Conservation (phyloP, 2,888 invertebrate genomes). For the Mylabris sibirica region DNA sequence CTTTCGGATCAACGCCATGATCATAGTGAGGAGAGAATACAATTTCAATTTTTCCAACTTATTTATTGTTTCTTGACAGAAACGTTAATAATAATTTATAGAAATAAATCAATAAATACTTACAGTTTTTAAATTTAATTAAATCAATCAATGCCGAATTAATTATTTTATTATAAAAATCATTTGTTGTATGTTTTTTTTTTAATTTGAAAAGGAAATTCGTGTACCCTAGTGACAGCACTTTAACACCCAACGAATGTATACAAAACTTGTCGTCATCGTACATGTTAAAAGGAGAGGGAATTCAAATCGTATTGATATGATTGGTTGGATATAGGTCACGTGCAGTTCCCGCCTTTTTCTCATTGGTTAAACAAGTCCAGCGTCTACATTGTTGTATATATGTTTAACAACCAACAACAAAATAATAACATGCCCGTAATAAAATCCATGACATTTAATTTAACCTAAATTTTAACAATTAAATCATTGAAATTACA, state of each 20-base stretch:
- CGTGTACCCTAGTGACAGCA: conserved; percentile 56
- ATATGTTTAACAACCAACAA: conserved; percentile 24
- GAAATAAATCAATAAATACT: conserved; percentile 60
- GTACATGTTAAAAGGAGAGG: conserved; percentile 58
- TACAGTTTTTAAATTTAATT: conserved; percentile 73
- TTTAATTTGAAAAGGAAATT: conserved; percentile 48
- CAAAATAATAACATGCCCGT: conserved; percentile 33
- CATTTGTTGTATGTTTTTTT: too few species aligned
- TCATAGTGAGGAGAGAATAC: conserved; percentile 17
- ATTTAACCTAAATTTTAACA: conserved; percentile 49
- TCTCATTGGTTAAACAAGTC: conserved; percentile 52
- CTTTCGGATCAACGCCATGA: background rate
- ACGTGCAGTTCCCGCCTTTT: conserved; percentile 59
- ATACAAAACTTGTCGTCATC: conserved; percentile 60
- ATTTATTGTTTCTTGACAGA: conserved; percentile 56
- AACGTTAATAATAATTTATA: conserved; percentile 48
- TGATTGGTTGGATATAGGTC: conserved; percentile 56
- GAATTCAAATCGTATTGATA: conserved; percentile 60
- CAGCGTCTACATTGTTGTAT: conserved; percentile 35
- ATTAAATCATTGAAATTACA: background rate
- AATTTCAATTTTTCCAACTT: conserved; percentile 43
- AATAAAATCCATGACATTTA: conserved; percentile 46
- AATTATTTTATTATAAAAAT: conserved; percentile 72
- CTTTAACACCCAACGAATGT: conserved; percentile 61
- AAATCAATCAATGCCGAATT: conserved; percentile 72